Evolutionary conservation across 2,113 vertebrate species (phyloP).

Genomic region (Rutilus rutilus): DNA sequence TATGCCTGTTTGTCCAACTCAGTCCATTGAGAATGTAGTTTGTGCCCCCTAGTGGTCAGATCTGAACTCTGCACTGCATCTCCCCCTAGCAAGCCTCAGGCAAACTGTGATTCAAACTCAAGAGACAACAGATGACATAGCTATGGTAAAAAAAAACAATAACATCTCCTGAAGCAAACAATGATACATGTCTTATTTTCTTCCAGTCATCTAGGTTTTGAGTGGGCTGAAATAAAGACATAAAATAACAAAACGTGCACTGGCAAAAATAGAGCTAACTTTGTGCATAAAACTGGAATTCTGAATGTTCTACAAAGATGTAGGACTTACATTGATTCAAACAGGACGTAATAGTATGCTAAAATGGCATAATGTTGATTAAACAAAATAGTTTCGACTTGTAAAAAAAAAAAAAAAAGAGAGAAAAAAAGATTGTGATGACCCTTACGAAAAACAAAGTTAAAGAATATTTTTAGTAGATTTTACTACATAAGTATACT

Average conservation of each 20-base stretch:
- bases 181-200: slow-evolving; percentile 15
- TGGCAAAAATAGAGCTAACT: background rate
- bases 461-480: no score
- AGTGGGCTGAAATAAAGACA: background rate
- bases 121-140: background rate
- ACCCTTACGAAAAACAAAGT: background rate
- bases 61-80: background rate
- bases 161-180: slow-evolving; percentile 14
- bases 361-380: background rate
- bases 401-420: background rate
- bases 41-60: slow-evolving; percentile 10
- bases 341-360: background rate
- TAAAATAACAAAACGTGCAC: background rate
- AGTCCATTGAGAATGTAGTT: background rate
- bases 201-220: background rate
- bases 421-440: background rate
- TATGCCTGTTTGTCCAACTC: background rate
- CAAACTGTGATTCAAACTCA: slow-evolving; percentile 23
- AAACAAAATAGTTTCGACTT: background rate
- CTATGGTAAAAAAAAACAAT: slow-evolving; percentile 6
- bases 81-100: slow-evolving; percentile 21
- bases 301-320: background rate
- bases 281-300: background rate
- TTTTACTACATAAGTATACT: no score
- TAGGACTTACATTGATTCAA: background rate